Base-by-base conservation (phyloP, 2,113 vertebrate genomes). In the Globicephala melas region DNA sequence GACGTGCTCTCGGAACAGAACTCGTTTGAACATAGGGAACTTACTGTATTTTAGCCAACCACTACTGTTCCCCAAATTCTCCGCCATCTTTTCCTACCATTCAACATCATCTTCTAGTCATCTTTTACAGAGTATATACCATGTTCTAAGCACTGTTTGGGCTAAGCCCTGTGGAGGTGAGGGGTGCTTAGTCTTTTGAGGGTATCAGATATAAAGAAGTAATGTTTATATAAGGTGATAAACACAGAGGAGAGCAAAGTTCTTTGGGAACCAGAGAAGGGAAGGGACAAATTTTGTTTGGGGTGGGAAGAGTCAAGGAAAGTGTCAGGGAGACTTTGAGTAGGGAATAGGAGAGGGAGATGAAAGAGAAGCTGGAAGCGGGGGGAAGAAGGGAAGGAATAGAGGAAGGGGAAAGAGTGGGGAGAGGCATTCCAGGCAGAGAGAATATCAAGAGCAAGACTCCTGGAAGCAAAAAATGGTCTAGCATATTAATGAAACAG, bases 141-240 rank as follows among this genome's bases (percentile, higher is more conserved):
- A 91, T 85, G 26, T 86, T 77, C 33, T 73, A 67, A 94, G 47
- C 70, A 92, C 76, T 65, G 4, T 73, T 63, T 89, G 63, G 82
- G 60, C 12, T 71, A 91, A 26, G 9, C n/a, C 9, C 67, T 85
- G 33, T 85, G 21, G 58, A 89, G 31, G 31, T 89, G 47, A 33
- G 33, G 11, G 8, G 10, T 18, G 21, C 71, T 74, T 74, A 73
- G 67, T 85, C 73, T 93, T 93, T 55, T 44, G 3, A 41, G 33
- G 50, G 3, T 62, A 92, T 68, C 38, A 90, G 33, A 84, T 71
- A 91, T 74, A 83, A 95, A 91, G 11, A 95, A 91, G 71, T 91
- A 36, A 91, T 84, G 11, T 50, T 86, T 86, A 84, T 41, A 74
- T 74, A 58, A 62, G 28, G 13, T 81, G 23, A 80, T 84, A 74